These are phyloP conservation scores for Andrena camellia DNA, from an alignment of 2,888 invertebrate species.

Conservation along the genomic window DNA sequence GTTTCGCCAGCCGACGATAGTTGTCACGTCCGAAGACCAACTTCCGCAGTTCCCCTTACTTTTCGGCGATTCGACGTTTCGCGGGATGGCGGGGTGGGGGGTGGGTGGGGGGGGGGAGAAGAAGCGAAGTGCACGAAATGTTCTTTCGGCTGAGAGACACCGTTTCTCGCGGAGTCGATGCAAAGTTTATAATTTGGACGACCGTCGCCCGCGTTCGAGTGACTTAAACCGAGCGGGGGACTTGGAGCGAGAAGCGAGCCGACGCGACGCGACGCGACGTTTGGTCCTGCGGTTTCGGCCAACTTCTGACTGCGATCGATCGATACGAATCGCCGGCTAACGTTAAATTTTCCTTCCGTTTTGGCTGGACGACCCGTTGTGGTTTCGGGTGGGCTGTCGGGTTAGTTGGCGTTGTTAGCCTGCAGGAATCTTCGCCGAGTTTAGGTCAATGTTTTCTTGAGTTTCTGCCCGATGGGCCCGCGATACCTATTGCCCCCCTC, in stretches of 20 bases:
- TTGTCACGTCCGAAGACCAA: slow-evolving; percentile 15
- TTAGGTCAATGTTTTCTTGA: slow-evolving; percentile 59
- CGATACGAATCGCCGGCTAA: slow-evolving; percentile 63
- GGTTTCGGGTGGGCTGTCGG: slow-evolving; percentile 32
- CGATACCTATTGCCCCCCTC: slow-evolving; percentile 35
- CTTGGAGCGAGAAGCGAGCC: slow-evolving; percentile 39
- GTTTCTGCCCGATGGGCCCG: slow-evolving; percentile 15
- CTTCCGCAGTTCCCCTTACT: slow-evolving; percentile 18
- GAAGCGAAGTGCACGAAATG: background rate
- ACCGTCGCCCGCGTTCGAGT: slow-evolving; percentile 32
- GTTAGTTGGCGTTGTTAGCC: slow-evolving; percentile 48
- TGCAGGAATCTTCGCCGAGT: slow-evolving; percentile 54
- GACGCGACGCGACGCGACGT: slow-evolving; percentile 49
- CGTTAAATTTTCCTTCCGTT: slow-evolving; percentile 70
- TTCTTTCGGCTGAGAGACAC: slow-evolving; percentile 26
- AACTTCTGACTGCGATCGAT: slow-evolving; percentile 56
- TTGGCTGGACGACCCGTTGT: slow-evolving; percentile 54
- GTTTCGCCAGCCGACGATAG: slow-evolving; percentile 16
- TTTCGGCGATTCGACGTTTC: slow-evolving; percentile 8
- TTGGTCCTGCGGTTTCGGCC: slow-evolving; percentile 52
- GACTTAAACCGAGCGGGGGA: slow-evolving; percentile 39
- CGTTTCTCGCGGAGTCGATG: slow-evolving; percentile 22
- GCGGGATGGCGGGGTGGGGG: background rate
- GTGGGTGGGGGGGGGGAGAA: background rate
- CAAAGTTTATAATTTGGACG: slow-evolving; percentile 56